Evolutionary conservation across 2,888 invertebrate genomes (phyloP).

Genomic region (Embidobia sp.): DNA sequence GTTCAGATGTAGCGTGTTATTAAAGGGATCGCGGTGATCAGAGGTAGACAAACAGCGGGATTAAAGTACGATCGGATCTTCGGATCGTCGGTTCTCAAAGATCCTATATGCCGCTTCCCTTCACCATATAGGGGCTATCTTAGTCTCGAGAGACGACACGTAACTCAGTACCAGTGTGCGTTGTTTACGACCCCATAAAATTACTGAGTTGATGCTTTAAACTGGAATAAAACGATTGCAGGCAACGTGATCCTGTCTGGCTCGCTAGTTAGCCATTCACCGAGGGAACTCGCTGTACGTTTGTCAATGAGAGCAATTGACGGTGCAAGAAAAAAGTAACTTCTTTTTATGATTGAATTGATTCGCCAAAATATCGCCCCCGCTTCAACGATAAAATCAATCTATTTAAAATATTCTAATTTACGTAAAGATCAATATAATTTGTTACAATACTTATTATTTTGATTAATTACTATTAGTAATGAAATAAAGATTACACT

Average conservation of each 20-base stretch:
- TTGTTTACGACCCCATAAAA: constrained; percentile 81
- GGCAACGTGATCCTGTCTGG: constrained; percentile 64
- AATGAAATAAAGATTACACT: too few species aligned
- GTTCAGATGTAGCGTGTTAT: constrained; percentile 50
- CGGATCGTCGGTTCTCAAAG: constrained; percentile 66
- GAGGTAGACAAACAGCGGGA: constrained; percentile 59
- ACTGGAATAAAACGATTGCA: constrained; percentile 78
- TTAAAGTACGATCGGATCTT: constrained; percentile 64
- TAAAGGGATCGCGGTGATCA: constrained; percentile 58
- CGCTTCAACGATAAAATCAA: neutral
- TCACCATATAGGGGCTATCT: constrained; percentile 58
- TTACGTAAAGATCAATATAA: too few species aligned
- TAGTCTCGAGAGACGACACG: constrained; percentile 74
- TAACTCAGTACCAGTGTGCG: constrained; percentile 78
- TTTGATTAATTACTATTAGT: too few species aligned
- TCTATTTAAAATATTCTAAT: too few species aligned
- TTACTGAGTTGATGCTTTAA: constrained; percentile 79
- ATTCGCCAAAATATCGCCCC: constrained; percentile 19
- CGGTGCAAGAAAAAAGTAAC: constrained; percentile 25
- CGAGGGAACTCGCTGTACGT: constrained; percentile 27
- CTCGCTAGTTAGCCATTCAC: constrained; percentile 64
- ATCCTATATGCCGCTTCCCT: constrained; percentile 65
- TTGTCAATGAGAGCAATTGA: constrained; percentile 63
- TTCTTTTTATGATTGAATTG: constrained; percentile 32
- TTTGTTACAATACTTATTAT: too few species aligned